Percentiles rank a stretch among this genome's conserved stretches.
phyloP scores from a whole-genome alignment of 2,113 vertebrate genomes.

The Dryoscopus gambensis region DNA sequence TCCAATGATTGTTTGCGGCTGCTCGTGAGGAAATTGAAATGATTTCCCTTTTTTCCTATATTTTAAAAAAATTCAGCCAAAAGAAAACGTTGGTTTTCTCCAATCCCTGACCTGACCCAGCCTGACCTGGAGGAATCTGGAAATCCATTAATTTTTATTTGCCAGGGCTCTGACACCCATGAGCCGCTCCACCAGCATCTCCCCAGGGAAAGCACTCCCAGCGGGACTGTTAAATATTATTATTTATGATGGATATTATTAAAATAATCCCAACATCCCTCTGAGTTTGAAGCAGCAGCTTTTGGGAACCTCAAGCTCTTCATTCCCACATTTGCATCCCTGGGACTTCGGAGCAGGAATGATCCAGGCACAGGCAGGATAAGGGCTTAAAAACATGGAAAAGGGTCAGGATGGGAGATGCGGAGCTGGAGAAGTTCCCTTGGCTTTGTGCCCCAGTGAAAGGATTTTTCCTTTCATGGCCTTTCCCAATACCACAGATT shows the following conservation, averaged over 20 bases:
- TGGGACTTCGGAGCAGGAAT: accelerated
- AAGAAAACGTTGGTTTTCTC: background rate
- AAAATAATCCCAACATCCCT: background rate
- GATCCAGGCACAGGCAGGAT: background rate
- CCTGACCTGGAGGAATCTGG: background rate
- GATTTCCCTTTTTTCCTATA: background rate
- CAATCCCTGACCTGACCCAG: background rate
- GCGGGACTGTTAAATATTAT: background rate
- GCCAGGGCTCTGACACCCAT: background rate
- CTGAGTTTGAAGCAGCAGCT: background rate
- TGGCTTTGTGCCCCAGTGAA: background rate
- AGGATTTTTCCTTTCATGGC: background rate
- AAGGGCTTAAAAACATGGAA: background rate
- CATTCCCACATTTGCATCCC: background rate
- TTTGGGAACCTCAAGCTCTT: background rate
- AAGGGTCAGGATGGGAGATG: background rate
- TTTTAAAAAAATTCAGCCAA: accelerated
- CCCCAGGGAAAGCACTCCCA: background rate
- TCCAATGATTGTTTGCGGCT: accelerated
- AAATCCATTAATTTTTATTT: background rate
- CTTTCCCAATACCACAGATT: background rate
- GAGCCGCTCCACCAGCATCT: accelerated
- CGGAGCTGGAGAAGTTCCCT: background rate
- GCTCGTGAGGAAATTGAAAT: background rate
- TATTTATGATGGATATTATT: background rate